phyloP scores from a whole-genome alignment of 2,797 vertebrate genomes.

The Eulemur coronatus region DNA sequence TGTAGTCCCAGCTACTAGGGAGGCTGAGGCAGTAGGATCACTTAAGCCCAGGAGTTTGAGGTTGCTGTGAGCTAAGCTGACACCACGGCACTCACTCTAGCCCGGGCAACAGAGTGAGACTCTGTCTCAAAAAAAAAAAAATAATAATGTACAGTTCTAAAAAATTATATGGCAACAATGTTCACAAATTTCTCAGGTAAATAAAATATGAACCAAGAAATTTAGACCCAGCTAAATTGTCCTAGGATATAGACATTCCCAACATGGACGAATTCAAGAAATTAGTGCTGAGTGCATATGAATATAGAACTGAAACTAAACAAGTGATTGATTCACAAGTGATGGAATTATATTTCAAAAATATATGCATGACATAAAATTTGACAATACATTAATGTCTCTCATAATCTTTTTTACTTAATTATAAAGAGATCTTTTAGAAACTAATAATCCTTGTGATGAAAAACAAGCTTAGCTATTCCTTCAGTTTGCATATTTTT shows the following conservation, averaged over 20 bases:
- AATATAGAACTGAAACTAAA: neutral
- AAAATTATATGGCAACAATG: neutral
- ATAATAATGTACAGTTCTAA: neutral
- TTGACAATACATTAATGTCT: neutral
- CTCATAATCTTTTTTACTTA: neutral
- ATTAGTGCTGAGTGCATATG: neutral
- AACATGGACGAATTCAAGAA: neutral
- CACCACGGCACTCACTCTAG: too few species aligned
- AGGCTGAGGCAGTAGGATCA: too few species aligned
- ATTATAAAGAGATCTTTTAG: slow-evolving; percentile 1
- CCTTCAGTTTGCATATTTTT: neutral
- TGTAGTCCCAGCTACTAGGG: too few species aligned
- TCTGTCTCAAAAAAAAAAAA: too few species aligned
- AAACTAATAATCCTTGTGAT: neutral
- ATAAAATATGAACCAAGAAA: neutral
- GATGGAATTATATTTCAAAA: neutral
- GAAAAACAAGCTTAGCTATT: neutral
- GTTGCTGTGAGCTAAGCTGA: too few species aligned
- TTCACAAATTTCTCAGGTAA: neutral
- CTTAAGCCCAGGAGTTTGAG: too few species aligned
- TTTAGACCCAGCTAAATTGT: neutral
- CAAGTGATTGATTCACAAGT: neutral
- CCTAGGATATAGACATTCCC: neutral
- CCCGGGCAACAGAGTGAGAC: too few species aligned
- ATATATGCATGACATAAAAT: neutral